Conservation (phyloP, 2,888 invertebrate genomes). For the Coelopa pilipes region DNA sequence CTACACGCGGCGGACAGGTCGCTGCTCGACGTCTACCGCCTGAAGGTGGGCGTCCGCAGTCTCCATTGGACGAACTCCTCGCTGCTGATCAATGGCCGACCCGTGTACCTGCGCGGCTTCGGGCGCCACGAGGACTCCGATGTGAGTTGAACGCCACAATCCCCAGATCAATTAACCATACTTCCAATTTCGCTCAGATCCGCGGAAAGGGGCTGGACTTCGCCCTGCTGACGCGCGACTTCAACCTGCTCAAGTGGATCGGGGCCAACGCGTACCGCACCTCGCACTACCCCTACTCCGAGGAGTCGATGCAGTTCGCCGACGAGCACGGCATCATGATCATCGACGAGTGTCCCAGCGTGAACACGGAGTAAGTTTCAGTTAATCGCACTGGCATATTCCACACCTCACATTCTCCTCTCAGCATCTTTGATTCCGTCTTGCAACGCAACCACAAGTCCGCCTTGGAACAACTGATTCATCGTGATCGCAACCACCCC, state of each 20-base stretch:
- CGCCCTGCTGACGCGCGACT: slow-evolving; percentile 87
- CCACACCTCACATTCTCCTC: slow-evolving; percentile 37
- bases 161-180: background rate
- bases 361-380: slow-evolving; percentile 80
- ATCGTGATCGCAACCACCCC: slow-evolving; percentile 93
- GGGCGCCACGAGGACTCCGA: slow-evolving; percentile 96
- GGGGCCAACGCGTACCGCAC: slow-evolving; percentile 96
- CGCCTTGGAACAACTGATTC: slow-evolving; percentile 86
- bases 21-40: slow-evolving; percentile 80
- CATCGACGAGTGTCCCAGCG: slow-evolving; percentile 94
- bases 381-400: background rate
- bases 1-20: slow-evolving; percentile 50
- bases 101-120: slow-evolving; percentile 91
- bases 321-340: slow-evolving; percentile 94
- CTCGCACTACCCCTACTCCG: slow-evolving; percentile 98
- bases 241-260: slow-evolving; percentile 93
- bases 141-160: slow-evolving; percentile 68
- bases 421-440: slow-evolving; percentile 74
- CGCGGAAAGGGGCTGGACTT: slow-evolving; percentile 94
- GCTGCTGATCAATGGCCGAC: slow-evolving; percentile 82
- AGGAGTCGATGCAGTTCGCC: slow-evolving; percentile 94
- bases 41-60: slow-evolving; percentile 87
- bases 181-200: slow-evolving; percentile 69
- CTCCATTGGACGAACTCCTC: slow-evolving; percentile 80
- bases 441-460: slow-evolving; percentile 83